These are phyloP conservation scores for Gadopsis marmoratus DNA, from an alignment of 2,797 vertebrate species.

Conservation along the genomic window DNA sequence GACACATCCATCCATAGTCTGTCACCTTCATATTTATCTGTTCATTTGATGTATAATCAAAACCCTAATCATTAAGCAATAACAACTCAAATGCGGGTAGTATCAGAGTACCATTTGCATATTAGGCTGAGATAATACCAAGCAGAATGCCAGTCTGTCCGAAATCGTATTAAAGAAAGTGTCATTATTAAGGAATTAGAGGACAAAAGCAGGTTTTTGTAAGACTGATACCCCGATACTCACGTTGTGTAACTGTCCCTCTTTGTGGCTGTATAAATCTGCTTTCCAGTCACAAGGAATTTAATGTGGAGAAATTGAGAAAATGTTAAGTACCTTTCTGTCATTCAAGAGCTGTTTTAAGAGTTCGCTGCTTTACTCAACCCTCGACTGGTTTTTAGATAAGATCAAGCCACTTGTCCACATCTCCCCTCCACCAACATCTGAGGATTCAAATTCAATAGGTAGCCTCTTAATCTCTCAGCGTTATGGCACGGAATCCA, in stretches of 20 bases:
- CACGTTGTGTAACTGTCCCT: slow-evolving; percentile 5
- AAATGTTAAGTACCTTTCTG: slow-evolving; percentile 46
- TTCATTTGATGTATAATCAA: slow-evolving; percentile 49
- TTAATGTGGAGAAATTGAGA: slow-evolving; percentile 24
- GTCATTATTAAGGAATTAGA: slow-evolving; percentile 28
- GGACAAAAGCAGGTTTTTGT: slow-evolving; percentile 20
- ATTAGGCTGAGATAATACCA: slow-evolving; percentile 10
- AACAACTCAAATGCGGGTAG: not conserved
- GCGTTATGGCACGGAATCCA: slow-evolving; percentile 8
- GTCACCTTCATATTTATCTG: slow-evolving; percentile 39
- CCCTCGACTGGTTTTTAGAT: slow-evolving; percentile 34
- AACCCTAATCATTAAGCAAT: slow-evolving; percentile 33
- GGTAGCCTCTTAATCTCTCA: slow-evolving; percentile 17
- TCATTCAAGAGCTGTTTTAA: slow-evolving; percentile 25
- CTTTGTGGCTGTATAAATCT: slow-evolving; percentile 8
- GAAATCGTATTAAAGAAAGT: slow-evolving; percentile 5
- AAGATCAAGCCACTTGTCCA: slow-evolving; percentile 34
- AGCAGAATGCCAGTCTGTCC: slow-evolving; percentile 2
- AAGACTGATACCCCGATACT: slow-evolving; percentile 1
- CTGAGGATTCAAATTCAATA: slow-evolving; percentile 36
- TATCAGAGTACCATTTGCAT: not conserved
- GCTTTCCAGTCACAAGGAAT: slow-evolving; percentile 28
- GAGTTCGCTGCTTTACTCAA: slow-evolving; percentile 17
- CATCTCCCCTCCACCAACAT: slow-evolving; percentile 14
- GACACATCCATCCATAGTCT: slow-evolving; percentile 37